Evolutionary conservation across 1,140 invertebrate species (phyloP), one percentile per base, ranked within the genome.

Genomic region (Pseudomyrmex cubaensis): DNA sequence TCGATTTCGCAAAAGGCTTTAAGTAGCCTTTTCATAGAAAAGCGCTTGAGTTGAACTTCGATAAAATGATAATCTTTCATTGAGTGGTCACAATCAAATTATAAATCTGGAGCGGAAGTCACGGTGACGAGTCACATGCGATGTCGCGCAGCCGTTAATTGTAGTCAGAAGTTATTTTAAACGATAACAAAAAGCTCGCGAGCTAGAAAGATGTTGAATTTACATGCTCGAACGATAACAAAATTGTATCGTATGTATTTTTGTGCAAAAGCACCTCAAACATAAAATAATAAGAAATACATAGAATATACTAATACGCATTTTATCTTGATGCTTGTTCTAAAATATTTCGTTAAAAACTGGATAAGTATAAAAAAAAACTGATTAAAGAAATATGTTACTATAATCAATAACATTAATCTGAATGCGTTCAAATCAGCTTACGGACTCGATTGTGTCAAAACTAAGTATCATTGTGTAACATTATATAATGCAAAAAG

Each of bases 101-200:
- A 3, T 64, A 80, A 72, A 80, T 70, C 9, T 72, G 20, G 12
- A 72, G 15, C 10, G 2, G 1, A 80, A 59, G 20, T 72, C 22
- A 52, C 20, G 2, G 3, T 13, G 22, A 69, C 35, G 12, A 25
- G 10, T 20, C 12, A 61, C 13, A 48, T n/a, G 35, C 20, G 0
- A 46, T 62, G 13, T 61, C 20, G 25, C 50, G 13, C n/a, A 35
- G 35, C 35, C 15, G 52, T 59, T 77, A 77, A 84, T 67, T 72
- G 48, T 85, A 70, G 44, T 84, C 17, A 50, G 48, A 57, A 13
- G 15, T 77, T 64, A 77, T 63, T 85, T 84, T 48, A 44, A 84
- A 50, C 17, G 54, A 64, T 25, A 67, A 84, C 46, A 12, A 83
- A 64, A 13, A 52, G 12, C 57, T 25, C 1, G 25, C 15, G 9